phyloP scores from a whole-genome alignment of 2,888 invertebrate genomes.

The Halictus quadricinctus region DNA sequence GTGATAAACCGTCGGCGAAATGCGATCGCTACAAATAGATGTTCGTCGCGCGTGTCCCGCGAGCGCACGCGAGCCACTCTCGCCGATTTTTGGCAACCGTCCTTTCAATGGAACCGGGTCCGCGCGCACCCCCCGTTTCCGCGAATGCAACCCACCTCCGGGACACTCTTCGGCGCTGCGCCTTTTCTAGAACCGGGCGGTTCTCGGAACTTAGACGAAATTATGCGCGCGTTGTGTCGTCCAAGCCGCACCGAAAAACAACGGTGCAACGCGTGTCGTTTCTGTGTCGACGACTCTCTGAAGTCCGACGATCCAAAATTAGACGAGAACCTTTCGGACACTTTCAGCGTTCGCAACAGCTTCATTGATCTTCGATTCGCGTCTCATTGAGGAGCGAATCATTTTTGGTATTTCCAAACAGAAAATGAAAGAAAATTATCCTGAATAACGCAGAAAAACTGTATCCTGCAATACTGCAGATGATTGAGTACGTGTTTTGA shows the following conservation, averaged over 20 bases:
- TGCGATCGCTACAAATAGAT: conserved; percentile 56
- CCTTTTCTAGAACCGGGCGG: neutral
- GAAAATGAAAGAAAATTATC: too few relatives aligned
- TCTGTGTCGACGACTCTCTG: neutral
- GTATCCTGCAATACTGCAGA: too few relatives aligned
- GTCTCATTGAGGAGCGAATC: neutral
- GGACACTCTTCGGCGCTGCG: neutral
- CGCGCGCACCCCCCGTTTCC: conserved; percentile 31
- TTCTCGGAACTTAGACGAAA: conserved; percentile 25
- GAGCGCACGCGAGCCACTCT: neutral
- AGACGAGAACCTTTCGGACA: neutral
- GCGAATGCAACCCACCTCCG: conserved; percentile 30
- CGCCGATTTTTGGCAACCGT: conserved; percentile 49
- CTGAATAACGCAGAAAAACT: too few relatives aligned
- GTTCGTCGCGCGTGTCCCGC: conserved; percentile 10
- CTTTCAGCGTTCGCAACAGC: neutral
- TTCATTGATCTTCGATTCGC: neutral
- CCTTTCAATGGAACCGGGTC: conserved; percentile 47
- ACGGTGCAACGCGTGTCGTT: neutral
- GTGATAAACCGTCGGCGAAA: conserved; percentile 35
- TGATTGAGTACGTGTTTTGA: too few relatives aligned
- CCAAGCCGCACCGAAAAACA: neutral
- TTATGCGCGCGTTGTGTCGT: neutral
- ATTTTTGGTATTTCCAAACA: too few relatives aligned
- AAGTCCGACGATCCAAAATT: neutral